Conservation (phyloP, 1,140 invertebrate species). For the Neodiprion virginianus region DNA sequence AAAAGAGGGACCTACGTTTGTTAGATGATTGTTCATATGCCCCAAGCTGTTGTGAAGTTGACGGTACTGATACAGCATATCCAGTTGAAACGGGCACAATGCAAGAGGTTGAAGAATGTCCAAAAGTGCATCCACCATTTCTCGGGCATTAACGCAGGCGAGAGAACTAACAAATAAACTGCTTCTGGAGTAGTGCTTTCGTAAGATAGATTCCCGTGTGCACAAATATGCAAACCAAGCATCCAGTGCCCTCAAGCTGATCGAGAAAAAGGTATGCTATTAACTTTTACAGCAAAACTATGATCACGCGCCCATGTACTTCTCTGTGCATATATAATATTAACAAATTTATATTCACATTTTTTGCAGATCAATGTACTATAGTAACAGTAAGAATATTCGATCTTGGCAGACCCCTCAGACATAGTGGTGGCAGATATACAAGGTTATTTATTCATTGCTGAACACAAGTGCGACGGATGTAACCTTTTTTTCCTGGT, state of each 20-base stretch:
- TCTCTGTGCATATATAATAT: slow-evolving; percentile 11
- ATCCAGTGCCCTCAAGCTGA: slow-evolving; percentile 79
- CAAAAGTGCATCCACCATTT: slow-evolving; percentile 75
- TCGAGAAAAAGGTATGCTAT: slow-evolving; percentile 38
- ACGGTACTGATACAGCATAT: slow-evolving; percentile 81
- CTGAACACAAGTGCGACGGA: no score
- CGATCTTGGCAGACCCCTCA: background rate
- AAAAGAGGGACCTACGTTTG: slow-evolving; percentile 53
- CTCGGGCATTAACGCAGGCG: slow-evolving; percentile 67
- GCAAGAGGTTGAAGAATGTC: slow-evolving; percentile 77
- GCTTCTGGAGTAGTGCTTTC: slow-evolving; percentile 79
- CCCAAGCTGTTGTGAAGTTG: slow-evolving; percentile 79
- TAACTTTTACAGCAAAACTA: slow-evolving; percentile 12
- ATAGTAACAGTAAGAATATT: no score
- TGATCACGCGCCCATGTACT: slow-evolving; percentile 2
- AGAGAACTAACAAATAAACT: slow-evolving; percentile 75
- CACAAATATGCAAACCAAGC: slow-evolving; percentile 86
- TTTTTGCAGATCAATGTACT: background rate
- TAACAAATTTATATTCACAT: background rate
- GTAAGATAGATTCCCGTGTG: slow-evolving; percentile 81
- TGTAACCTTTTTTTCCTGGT: no score
- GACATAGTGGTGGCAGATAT: no score
- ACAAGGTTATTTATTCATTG: no score
- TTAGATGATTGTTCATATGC: slow-evolving; percentile 66
- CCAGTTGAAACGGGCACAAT: slow-evolving; percentile 79